phyloP scores from a whole-genome alignment of 2,797 vertebrate species.

The Leuciscus waleckii region DNA sequence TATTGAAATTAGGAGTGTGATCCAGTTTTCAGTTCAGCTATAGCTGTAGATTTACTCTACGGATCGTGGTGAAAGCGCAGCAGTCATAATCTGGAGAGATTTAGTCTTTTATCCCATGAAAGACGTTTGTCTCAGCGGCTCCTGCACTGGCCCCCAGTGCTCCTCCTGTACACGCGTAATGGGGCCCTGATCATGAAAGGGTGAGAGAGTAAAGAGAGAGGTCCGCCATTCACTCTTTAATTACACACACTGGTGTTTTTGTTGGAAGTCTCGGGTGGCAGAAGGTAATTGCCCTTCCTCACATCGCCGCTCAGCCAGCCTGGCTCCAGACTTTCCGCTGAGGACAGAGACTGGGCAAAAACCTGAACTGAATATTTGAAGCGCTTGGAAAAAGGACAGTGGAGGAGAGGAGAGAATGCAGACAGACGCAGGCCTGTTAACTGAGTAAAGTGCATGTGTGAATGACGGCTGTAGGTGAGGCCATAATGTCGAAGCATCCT shows the following conservation, averaged over 20 bases:
- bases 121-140: constrained; percentile 38
- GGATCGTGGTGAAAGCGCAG: constrained; percentile 3
- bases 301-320: constrained; percentile 41
- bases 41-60: not conserved
- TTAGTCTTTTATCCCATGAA: constrained; percentile 35
- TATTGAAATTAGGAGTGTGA: too few relatives aligned
- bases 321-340: constrained; percentile 62
- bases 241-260: constrained; percentile 63
- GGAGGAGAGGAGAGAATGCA: not conserved
- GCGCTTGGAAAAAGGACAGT: not conserved
- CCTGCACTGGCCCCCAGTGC: not conserved
- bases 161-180: constrained; percentile 18
- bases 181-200: constrained; percentile 46
- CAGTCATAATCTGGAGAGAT: constrained; percentile 32
- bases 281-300: constrained; percentile 71
- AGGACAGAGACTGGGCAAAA: constrained; percentile 43
- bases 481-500: not conserved
- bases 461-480: not conserved
- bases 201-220: constrained; percentile 53
- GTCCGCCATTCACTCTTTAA: constrained; percentile 60
- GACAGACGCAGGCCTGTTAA: not conserved
- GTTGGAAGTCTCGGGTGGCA: constrained; percentile 72
- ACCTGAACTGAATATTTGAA: constrained; percentile 31
- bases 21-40: too few relatives aligned
- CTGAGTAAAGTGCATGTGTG: not conserved